phyloP scores from a whole-genome alignment of 2,888 invertebrate genomes.

The Lasioglossum lativentre region DNA sequence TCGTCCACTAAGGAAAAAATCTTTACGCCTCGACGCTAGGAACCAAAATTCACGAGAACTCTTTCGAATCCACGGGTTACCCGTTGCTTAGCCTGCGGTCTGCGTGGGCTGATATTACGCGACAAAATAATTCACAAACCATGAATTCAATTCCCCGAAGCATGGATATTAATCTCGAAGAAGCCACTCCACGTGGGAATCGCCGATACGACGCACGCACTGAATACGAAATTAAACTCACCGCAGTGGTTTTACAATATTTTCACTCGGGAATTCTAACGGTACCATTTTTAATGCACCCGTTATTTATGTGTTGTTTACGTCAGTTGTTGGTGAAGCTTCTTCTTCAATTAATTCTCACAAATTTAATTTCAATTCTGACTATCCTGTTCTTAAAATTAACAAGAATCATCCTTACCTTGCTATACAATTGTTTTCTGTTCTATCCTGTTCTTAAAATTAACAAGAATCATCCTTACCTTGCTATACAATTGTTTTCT shows the following conservation, averaged over 20 bases:
- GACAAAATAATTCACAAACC: constrained; percentile 40
- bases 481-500: too few species aligned
- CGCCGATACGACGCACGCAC: constrained; percentile 20
- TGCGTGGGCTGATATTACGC: constrained; percentile 31
- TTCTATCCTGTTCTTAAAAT: too few species aligned
- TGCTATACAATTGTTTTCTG: too few species aligned
- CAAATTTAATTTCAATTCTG: background rate
- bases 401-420: background rate
- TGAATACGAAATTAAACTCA: constrained; percentile 8
- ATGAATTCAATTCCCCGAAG: constrained; percentile 48
- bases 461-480: too few species aligned
- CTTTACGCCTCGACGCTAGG: constrained; percentile 17
- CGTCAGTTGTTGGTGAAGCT: background rate
- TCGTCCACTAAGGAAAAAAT: constrained; percentile 56
- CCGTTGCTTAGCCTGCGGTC: constrained; percentile 12
- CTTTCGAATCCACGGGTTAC: constrained; percentile 22
- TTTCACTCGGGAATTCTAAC: constrained; percentile 3
- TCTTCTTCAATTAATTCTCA: background rate
- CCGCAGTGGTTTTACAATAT: constrained; percentile 4
- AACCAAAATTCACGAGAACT: constrained; percentile 31
- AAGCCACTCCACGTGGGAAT: constrained; percentile 35
- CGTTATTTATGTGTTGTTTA: background rate
- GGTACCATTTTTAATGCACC: background rate
- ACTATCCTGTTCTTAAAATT: background rate
- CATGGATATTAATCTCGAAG: constrained; percentile 57